These are phyloP conservation scores for Mesocricetus auratus DNA, from an alignment of 2,113 vertebrate genomes.

Conservation along the genomic window DNA sequence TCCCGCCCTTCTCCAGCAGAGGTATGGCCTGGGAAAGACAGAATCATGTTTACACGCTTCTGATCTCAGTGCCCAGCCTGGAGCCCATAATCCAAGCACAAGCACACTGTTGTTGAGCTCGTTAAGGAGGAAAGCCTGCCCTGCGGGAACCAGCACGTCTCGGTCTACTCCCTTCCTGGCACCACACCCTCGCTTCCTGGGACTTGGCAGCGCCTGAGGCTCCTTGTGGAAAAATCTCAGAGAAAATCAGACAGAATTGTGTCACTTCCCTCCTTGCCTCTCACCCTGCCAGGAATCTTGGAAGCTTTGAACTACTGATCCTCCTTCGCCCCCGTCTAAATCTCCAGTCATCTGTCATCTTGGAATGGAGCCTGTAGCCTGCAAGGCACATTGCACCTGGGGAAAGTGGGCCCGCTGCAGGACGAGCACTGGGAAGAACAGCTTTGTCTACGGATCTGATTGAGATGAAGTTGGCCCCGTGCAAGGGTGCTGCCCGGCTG, in stretches of 20 bases:
- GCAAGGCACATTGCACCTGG: neutral
- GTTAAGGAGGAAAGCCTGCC: neutral
- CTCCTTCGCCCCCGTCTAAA: neutral
- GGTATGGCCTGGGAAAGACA: neutral
- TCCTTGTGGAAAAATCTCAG: conserved; percentile 42
- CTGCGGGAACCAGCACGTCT: neutral
- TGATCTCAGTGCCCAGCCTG: neutral
- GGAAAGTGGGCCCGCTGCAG: neutral
- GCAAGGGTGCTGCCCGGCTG: neutral
- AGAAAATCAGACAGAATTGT: conserved; percentile 30
- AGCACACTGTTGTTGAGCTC: neutral
- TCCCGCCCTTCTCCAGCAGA: neutral
- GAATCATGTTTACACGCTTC: fast-evolving
- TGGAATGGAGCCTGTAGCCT: neutral
- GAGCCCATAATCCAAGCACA: neutral
- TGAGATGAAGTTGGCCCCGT: no score
- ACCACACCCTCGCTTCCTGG: neutral
- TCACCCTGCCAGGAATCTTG: conserved; percentile 48
- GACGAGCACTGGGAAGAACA: neutral
- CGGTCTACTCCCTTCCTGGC: neutral
- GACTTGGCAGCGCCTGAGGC: neutral
- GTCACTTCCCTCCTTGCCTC: neutral
- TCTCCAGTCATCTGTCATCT: conserved; percentile 7
- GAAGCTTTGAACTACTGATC: conserved; percentile 10
- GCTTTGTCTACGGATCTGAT: neutral